Evolutionary conservation across 2,113 vertebrate genomes (phyloP), one percentile per base, ranked within the genome.

Genomic region (Cervus canadensis): DNA sequence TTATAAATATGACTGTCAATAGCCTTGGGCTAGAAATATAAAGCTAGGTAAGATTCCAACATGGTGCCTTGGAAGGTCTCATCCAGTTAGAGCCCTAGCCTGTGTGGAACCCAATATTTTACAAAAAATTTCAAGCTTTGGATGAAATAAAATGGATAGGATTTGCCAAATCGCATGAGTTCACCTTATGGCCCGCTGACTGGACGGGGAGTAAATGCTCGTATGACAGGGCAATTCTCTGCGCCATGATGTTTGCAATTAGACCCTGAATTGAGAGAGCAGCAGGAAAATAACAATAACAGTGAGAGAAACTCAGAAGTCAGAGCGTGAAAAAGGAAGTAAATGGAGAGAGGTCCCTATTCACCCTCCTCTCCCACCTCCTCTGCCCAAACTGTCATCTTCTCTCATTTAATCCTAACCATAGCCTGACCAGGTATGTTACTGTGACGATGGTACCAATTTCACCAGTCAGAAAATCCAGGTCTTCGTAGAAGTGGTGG

Each of bases 121-220:
- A 79, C 45, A 97, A 76, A 48, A 45, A 91, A 9, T 82, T 86
- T 93, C 71, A 93, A 86, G 92, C 87, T 90, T 81, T 23, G 57
- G 52, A 60, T 88, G 43, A 95, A 97, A 76, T 94, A 50, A 87
- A 74, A 43, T 43, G 36, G 36, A 26, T 1, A 1, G 52, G 45
- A 50, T 19, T 62, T 94, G 25, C 11, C 48, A 83, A 88, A 86
- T 92, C 54, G 6, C 26, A 17, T 1, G 30, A 88, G 57, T 56
- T 57, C 59, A 30, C 64, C 7, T 19, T 43, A 25, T 28, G 45
- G 54, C 26, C 64, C 7, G 0, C 19, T 26, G 11, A 57, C 86
- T 0, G 0, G 4, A 3, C 12, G 0, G 30, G 36, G 62, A 45
- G 36, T 56, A 33, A 95, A 89, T 23, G 79, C 83, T 87, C 0